Evolutionary conservation across 2,113 vertebrate genomes (phyloP).

Genomic region (Platichthys stellatus): DNA sequence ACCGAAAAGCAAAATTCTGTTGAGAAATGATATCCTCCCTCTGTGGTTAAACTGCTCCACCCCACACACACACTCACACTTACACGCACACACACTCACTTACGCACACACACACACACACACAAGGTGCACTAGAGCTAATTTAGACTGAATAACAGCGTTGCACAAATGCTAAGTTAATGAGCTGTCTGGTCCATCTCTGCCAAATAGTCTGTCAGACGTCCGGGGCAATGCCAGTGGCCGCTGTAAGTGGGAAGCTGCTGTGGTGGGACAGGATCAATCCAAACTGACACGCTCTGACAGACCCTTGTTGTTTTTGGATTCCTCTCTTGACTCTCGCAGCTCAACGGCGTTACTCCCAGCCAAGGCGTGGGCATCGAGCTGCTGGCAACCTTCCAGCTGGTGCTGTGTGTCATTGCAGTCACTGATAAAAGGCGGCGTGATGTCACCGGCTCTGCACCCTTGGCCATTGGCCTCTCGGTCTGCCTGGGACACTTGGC

Average conservation of each 20-base stretch:
- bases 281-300: slow-evolving; percentile 41
- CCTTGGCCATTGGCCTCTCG: slow-evolving; percentile 93
- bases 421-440: slow-evolving; percentile 92
- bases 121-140: not conserved
- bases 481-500: slow-evolving; percentile 94
- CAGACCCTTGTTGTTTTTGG: slow-evolving; percentile 51
- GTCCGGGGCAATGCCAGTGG: slow-evolving; percentile 1
- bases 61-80: fast-evolving
- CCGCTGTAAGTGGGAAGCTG: slow-evolving; percentile 26
- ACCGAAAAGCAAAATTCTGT: not conserved
- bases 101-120: too few species aligned
- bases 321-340: slow-evolving; percentile 27
- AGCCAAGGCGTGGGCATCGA: slow-evolving; percentile 94
- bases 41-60: not conserved
- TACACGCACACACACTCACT: not conserved
- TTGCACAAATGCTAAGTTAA: not conserved
- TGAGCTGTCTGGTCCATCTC: not conserved
- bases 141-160: slow-evolving; percentile 9
- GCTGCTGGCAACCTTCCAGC: slow-evolving; percentile 94
- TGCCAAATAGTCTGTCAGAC: slow-evolving; percentile 26
- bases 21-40: slow-evolving; percentile 4
- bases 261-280: slow-evolving; percentile 38
- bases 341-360: slow-evolving; percentile 80
- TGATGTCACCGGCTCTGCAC: slow-evolving; percentile 90
- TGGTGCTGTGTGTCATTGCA: slow-evolving; percentile 95